Evolutionary conservation across 2,113 vertebrate species (phyloP).

Genomic region (Embiotoca jacksoni): DNA sequence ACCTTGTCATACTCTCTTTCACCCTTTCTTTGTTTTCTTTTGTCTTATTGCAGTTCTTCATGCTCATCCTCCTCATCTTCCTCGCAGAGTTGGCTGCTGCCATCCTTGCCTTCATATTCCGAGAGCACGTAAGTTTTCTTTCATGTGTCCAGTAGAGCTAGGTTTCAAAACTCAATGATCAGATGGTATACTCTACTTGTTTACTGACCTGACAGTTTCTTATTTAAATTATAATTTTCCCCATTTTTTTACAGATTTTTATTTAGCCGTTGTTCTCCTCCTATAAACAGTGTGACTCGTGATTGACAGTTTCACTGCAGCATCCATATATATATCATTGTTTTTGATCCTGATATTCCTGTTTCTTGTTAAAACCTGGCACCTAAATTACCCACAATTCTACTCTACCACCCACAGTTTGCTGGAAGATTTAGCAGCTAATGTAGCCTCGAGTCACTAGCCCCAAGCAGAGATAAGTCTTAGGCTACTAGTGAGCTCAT

Average conservation of each 20-base stretch:
- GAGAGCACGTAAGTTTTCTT: slow-evolving; percentile 90
- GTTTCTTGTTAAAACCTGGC: not conserved
- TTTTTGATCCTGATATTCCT: not conserved
- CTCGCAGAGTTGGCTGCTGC: slow-evolving; percentile 94
- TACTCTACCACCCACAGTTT: not conserved
- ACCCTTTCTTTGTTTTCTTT: not conserved
- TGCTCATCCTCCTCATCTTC: slow-evolving; percentile 97
- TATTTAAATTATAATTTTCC: not conserved
- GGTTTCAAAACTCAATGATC: not conserved
- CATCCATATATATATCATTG: not conserved
- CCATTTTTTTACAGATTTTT: not conserved
- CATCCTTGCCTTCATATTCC: slow-evolving; percentile 94
- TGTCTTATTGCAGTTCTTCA: slow-evolving; percentile 90
- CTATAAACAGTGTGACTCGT: too few species aligned
- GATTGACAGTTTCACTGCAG: too few species aligned
- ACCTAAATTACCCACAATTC: slow-evolving; percentile 12
- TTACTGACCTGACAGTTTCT: not conserved
- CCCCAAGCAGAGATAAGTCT: not conserved
- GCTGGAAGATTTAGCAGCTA: not conserved
- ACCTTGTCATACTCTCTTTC: slow-evolving; percentile 29
- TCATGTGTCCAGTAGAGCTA: not conserved
- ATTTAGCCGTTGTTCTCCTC: too few species aligned
- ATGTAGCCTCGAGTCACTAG: not conserved
- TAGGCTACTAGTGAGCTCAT: not conserved
- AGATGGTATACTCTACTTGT: not conserved